phyloP scores from a whole-genome alignment of 2,888 invertebrate genomes.

The Lasioglossum villosulum region DNA sequence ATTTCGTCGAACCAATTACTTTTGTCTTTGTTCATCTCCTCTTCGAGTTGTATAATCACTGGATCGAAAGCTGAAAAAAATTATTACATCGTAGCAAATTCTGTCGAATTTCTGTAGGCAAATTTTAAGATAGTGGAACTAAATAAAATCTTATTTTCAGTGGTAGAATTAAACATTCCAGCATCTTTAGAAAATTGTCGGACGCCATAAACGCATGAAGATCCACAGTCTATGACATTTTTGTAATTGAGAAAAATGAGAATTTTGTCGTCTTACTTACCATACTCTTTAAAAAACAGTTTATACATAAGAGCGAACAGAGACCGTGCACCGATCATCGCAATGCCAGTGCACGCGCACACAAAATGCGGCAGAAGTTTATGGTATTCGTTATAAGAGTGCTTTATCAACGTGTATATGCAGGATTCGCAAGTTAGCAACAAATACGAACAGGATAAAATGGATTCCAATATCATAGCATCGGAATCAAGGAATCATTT shows the following conservation, averaged over 20 bases:
- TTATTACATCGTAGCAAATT: background rate
- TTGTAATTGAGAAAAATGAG: background rate
- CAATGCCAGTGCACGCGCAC: slow-evolving; percentile 71
- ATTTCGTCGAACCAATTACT: slow-evolving; percentile 50
- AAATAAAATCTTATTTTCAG: too few species aligned
- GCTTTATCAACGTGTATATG: slow-evolving; percentile 66
- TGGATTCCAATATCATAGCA: slow-evolving; percentile 73
- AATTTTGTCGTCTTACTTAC: slow-evolving; percentile 50
- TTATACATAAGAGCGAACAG: slow-evolving; percentile 71
- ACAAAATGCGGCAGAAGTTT: slow-evolving; percentile 62
- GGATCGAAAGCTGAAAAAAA: slow-evolving; percentile 69
- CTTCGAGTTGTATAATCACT: slow-evolving; percentile 66
- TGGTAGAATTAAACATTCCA: too few species aligned
- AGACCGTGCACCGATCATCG: slow-evolving; percentile 69
- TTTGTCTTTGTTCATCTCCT: slow-evolving; percentile 33
- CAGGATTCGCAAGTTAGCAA: slow-evolving; percentile 71
- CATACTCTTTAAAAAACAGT: slow-evolving; percentile 59
- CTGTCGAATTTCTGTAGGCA: too few species aligned
- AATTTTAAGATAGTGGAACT: too few species aligned
- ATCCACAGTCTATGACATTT: too few species aligned
- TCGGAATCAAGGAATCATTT: background rate
- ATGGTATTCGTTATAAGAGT: slow-evolving; percentile 57
- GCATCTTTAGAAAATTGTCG: too few species aligned
- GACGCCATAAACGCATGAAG: too few species aligned
- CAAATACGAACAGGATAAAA: slow-evolving; percentile 72